Conservation (phyloP, 2,888 invertebrate species). For the Aproaerema taeniolella region DNA sequence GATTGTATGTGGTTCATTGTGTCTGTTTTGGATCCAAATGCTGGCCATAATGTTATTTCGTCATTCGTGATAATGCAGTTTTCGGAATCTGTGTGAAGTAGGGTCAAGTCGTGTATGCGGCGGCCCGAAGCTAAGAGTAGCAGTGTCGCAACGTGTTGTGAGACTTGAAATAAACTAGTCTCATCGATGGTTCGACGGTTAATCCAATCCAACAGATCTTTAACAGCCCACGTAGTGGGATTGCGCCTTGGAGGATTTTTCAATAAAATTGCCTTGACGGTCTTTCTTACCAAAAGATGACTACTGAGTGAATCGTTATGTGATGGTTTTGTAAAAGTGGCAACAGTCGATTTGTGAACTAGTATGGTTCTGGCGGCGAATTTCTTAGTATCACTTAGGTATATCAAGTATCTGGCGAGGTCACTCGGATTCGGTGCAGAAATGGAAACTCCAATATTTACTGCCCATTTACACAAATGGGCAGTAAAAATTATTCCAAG, state of each 20-base stretch:
- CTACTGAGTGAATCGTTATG: background rate
- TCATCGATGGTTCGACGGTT: background rate
- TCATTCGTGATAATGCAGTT: background rate
- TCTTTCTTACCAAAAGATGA: constrained; percentile 14
- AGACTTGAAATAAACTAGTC: constrained; percentile 17
- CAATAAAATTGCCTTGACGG: background rate
- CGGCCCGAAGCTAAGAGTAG: constrained; percentile 21
- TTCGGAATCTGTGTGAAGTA: constrained; percentile 12
- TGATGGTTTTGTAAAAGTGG: background rate
- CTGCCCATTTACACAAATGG: too few relatives aligned
- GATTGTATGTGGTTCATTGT: constrained; percentile 17
- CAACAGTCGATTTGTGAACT: background rate
- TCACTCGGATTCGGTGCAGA: background rate
- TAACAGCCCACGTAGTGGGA: constrained; percentile 12
- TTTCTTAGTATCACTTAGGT: background rate
- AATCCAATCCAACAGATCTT: constrained; percentile 8
- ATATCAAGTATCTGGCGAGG: background rate
- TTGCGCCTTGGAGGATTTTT: background rate
- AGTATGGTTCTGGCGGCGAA: constrained; percentile 1
- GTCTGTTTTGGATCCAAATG: constrained; percentile 25
- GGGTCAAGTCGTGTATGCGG: constrained; percentile 24
- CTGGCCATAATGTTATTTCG: constrained; percentile 19
- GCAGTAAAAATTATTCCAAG: constrained; percentile 20
- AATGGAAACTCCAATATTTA: background rate
- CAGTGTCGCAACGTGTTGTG: constrained; percentile 14